A percentile compares a stretch with the other conserved stretches of the same genome.
Evolutionary conservation across 2,113 vertebrate species (phyloP).

Genomic region (Geococcyx californianus): DNA sequence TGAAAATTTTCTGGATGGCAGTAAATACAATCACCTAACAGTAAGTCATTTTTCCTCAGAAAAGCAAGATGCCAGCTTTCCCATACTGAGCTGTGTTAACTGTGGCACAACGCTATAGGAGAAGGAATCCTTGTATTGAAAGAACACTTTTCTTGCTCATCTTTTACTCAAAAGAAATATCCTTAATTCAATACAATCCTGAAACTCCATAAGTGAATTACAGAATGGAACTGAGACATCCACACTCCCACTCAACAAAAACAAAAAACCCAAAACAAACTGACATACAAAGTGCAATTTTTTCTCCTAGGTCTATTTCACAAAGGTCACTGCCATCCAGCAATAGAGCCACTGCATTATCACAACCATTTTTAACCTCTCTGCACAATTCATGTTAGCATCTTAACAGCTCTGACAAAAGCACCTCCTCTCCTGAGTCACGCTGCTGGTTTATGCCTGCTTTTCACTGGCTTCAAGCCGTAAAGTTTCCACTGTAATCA

Average conservation of each 20-base stretch:
- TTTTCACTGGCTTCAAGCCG: not conserved
- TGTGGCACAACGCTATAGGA: not conserved
- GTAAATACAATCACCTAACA: not conserved
- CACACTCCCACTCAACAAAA: not conserved
- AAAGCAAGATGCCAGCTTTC: not conserved
- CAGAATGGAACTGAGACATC: not conserved
- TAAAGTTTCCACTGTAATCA: not conserved
- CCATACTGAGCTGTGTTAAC: not conserved
- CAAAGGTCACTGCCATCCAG: rapidly evolving
- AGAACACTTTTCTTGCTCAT: not conserved
- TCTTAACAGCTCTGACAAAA: not conserved
- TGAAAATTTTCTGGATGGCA: not conserved
- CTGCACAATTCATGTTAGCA: not conserved
- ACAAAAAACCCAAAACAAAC: not conserved
- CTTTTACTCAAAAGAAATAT: constrained; percentile 9
- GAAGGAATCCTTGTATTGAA: not conserved
- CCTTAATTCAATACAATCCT: not conserved
- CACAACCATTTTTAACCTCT: not conserved
- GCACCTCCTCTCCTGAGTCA: not conserved
- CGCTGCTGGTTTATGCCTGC: not conserved
- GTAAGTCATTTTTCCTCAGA: not conserved
- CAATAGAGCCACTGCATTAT: not conserved
- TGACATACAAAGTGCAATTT: not conserved
- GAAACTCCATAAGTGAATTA: not conserved
- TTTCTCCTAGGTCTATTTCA: not conserved